Percentiles rank a stretch among this genome's conserved stretches.
Conservation (phyloP, 1,140 invertebrate genomes). For the Delia radicum region DNA sequence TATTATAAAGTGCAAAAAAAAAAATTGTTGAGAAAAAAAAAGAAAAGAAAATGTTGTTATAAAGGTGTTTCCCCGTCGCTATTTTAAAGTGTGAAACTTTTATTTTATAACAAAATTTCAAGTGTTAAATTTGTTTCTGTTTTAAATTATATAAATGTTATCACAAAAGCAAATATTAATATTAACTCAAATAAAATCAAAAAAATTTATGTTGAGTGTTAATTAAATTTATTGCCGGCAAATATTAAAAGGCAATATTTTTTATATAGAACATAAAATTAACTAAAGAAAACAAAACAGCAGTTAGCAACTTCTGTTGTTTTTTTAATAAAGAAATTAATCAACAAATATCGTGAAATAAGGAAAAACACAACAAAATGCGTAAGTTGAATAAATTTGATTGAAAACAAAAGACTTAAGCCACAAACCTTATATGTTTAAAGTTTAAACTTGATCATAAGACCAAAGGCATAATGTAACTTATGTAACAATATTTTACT, state of each 20-base stretch:
- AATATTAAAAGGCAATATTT: not conserved
- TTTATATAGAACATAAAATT: not conserved
- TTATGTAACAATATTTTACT: no score
- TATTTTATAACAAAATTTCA: no score
- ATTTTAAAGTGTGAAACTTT: not conserved
- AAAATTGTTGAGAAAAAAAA: not conserved
- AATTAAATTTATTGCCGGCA: not conserved
- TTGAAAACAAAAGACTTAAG: no score
- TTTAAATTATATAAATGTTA: not conserved
- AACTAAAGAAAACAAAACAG: not conserved
- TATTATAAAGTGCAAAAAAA: constrained; percentile 8
- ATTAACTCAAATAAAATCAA: not conserved
- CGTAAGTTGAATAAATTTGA: not conserved
- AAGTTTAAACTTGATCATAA: no score
- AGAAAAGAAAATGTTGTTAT: not conserved
- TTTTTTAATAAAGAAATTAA: not conserved
- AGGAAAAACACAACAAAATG: not conserved
- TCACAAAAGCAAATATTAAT: not conserved
- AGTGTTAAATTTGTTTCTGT: no score
- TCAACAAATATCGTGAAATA: not conserved
- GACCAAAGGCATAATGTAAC: no score
- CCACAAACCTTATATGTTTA: no score
- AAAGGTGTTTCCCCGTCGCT: not conserved
- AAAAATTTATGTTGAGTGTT: not conserved
- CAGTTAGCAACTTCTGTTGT: not conserved